Conservation (phyloP, 1,140 invertebrate species). For the Hetaerina americana region DNA sequence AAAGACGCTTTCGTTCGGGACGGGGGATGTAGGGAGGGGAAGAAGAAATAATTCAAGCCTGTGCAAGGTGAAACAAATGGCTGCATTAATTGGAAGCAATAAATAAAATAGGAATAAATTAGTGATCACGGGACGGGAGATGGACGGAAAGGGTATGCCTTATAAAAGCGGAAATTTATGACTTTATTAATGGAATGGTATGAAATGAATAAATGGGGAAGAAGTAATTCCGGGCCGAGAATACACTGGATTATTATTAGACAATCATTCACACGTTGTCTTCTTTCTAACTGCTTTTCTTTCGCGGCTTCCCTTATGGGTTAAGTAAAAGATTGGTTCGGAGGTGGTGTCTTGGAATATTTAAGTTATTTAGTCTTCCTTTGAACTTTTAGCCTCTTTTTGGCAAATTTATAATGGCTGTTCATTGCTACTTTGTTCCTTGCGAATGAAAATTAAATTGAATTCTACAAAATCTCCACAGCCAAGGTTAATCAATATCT, state of each 20-base stretch:
- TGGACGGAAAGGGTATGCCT: neutral
- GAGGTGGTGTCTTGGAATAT: no score
- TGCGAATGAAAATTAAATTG: no score
- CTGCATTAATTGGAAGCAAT: neutral
- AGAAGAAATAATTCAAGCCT: neutral
- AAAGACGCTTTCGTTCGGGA: no score
- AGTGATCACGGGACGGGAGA: neutral
- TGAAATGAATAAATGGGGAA: neutral
- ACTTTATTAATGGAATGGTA: neutral
- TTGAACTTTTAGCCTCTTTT: no score
- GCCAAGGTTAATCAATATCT: no score
- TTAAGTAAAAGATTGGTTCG: no score
- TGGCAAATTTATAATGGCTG: no score
- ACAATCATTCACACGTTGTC: neutral
- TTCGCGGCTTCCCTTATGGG: no score
- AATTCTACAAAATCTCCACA: no score
- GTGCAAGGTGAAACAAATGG: neutral
- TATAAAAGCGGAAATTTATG: neutral
- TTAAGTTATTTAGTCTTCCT: no score
- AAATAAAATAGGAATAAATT: slow-evolving; percentile 1
- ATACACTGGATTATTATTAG: neutral
- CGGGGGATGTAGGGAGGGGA: neutral
- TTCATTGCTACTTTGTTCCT: no score
- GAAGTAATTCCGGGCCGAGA: neutral
- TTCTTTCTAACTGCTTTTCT: no score